These are phyloP conservation scores for Hylyphantes graminicola DNA, from an alignment of 1,140 invertebrate species.

Conservation along the genomic window DNA sequence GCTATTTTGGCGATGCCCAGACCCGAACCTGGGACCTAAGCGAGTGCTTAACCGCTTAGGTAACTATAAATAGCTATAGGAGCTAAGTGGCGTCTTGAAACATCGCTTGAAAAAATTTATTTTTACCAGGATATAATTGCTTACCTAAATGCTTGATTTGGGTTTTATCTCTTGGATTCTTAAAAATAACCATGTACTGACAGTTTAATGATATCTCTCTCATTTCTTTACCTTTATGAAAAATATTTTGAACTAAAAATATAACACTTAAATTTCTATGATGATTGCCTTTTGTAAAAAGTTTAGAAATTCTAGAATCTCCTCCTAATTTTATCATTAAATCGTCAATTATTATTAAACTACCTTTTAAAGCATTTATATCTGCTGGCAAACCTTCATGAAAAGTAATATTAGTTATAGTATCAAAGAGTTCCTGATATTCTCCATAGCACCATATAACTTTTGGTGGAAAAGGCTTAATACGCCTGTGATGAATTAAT, in stretches of 20 bases:
- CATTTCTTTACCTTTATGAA: constrained; percentile 28
- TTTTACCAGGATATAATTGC: not conserved
- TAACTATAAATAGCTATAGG: not conserved
- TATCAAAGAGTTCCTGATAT: not conserved
- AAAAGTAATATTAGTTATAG: not conserved
- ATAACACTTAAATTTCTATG: not conserved
- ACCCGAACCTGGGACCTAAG: no score
- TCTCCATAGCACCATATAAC: constrained; percentile 5
- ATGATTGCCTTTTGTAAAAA: constrained; percentile 10
- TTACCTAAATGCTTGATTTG: constrained; percentile 1
- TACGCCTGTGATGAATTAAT: not conserved
- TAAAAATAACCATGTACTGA: not conserved
- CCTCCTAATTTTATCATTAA: not conserved
- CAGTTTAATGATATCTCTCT: not conserved
- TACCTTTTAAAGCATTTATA: constrained; percentile 2
- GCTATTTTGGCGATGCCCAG: no score
- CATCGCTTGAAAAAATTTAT: constrained; percentile 16
- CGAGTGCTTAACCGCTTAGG: no score
- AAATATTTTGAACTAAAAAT: constrained; percentile 13
- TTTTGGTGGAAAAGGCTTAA: not conserved
- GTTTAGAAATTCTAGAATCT: not conserved
- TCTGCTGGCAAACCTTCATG: not conserved
- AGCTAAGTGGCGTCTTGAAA: constrained; percentile 17
- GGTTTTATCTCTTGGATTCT: constrained; percentile 20
- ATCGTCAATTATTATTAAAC: constrained; percentile 8